Evolutionary conservation across 2,113 vertebrate genomes (phyloP).

Genomic region (Crocuta crocuta): DNA sequence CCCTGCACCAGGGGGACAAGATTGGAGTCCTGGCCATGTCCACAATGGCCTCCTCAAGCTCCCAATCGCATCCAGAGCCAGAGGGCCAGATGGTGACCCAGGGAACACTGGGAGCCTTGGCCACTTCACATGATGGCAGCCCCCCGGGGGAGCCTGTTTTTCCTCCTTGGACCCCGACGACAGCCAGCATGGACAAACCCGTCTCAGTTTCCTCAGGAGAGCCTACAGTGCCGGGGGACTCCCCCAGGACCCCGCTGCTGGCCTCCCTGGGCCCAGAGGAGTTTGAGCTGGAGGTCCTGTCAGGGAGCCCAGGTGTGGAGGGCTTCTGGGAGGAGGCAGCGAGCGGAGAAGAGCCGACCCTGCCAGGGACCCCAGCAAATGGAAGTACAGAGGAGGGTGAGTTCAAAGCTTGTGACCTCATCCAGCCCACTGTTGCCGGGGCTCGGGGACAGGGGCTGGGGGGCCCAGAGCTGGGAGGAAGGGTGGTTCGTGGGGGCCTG

Average conservation of each 20-base stretch:
- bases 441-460: not conserved
- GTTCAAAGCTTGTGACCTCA: not conserved
- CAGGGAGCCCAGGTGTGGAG: not conserved
- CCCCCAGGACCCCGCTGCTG: not conserved
- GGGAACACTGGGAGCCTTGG: not conserved
- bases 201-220: not conserved
- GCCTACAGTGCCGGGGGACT: not conserved
- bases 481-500: not conserved
- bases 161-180: not conserved
- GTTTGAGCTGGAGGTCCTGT: slow-evolving; percentile 4
- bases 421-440: not conserved
- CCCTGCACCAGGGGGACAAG: not conserved
- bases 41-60: not conserved
- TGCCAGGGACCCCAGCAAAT: slow-evolving; percentile 37
- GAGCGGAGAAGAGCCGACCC: slow-evolving; percentile 45
- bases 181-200: not conserved
- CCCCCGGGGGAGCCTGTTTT: accelerated
- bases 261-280: not conserved
- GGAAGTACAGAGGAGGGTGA: slow-evolving; percentile 76
- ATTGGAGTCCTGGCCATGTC: not conserved
- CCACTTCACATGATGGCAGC: accelerated
- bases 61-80: not conserved
- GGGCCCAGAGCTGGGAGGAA: not conserved
- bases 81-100: not conserved
- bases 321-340: slow-evolving; percentile 36